Conservation (phyloP, 2,113 vertebrate species). For the Apteryx mantelli region DNA sequence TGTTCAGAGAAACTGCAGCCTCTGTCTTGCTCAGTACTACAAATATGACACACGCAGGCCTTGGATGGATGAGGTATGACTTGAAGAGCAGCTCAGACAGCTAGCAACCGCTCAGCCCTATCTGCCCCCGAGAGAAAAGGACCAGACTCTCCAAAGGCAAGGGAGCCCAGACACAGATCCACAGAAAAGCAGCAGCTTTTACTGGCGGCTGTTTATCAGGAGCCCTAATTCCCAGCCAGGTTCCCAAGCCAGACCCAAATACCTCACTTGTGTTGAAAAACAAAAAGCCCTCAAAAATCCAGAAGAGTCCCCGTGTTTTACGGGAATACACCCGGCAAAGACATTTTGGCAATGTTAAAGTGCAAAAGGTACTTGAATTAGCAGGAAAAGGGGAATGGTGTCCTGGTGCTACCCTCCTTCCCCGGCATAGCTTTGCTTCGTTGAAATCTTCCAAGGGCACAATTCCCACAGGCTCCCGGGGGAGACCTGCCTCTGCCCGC, state of each 20-base stretch:
- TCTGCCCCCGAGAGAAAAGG: background rate
- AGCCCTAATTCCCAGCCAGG: background rate
- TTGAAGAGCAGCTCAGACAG: background rate
- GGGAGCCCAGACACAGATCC: background rate
- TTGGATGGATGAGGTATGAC: background rate
- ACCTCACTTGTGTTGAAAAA: background rate
- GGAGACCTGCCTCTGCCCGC: background rate
- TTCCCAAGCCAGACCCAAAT: background rate
- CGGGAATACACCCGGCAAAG: background rate
- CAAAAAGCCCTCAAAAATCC: background rate
- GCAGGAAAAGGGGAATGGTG: background rate
- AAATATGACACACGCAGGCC: background rate
- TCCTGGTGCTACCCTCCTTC: background rate
- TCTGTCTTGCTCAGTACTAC: background rate
- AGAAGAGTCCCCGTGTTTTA: background rate
- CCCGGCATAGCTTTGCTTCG: background rate
- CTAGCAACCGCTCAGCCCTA: background rate
- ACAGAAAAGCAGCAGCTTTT: background rate
- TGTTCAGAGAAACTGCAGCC: background rate
- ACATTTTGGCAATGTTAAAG: background rate
- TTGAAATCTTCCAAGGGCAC: background rate
- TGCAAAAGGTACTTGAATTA: background rate
- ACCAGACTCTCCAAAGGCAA: background rate
- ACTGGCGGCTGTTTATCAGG: background rate
- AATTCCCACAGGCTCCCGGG: background rate